Evolutionary conservation across 2,888 invertebrate genomes (phyloP).

Genomic region (Euplexia lucipara): DNA sequence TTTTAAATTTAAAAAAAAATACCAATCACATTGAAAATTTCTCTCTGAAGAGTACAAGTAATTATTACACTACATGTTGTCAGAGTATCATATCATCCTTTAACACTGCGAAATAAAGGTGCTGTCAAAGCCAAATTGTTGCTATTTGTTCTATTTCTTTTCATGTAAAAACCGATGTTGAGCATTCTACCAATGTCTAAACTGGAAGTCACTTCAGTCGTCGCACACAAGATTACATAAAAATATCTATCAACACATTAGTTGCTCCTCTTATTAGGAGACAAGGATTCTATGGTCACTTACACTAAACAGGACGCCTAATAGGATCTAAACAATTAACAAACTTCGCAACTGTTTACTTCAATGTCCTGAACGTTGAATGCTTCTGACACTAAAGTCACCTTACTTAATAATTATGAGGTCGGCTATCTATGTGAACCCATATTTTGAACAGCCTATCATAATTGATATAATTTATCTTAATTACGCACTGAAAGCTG

Average conservation of each 20-base stretch:
- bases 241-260: background rate
- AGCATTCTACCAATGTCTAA: background rate
- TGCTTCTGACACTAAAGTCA: conserved; percentile 12
- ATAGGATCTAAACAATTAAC: conserved; percentile 22
- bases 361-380: conserved; percentile 28
- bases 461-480: conserved; percentile 43
- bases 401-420: conserved; percentile 23
- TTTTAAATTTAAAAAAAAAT: too few species aligned
- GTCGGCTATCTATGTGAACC: conserved; percentile 1
- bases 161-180: too few species aligned
- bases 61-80: too few species aligned
- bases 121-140: background rate
- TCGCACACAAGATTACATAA: background rate
- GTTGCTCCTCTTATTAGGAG: background rate
- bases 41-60: too few species aligned
- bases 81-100: too few species aligned
- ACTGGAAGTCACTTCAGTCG: background rate
- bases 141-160: too few species aligned
- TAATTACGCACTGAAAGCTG: conserved; percentile 32
- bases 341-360: conserved; percentile 34
- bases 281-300: background rate
- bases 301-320: background rate
- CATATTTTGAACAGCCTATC: conserved; percentile 25
- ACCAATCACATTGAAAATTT: too few species aligned
- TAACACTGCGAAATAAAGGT: background rate